A percentile compares a stretch with the other conserved stretches of the same genome.
Evolutionary conservation across 2,113 vertebrate species (phyloP).

Genomic region (Catharus fuscescens): DNA sequence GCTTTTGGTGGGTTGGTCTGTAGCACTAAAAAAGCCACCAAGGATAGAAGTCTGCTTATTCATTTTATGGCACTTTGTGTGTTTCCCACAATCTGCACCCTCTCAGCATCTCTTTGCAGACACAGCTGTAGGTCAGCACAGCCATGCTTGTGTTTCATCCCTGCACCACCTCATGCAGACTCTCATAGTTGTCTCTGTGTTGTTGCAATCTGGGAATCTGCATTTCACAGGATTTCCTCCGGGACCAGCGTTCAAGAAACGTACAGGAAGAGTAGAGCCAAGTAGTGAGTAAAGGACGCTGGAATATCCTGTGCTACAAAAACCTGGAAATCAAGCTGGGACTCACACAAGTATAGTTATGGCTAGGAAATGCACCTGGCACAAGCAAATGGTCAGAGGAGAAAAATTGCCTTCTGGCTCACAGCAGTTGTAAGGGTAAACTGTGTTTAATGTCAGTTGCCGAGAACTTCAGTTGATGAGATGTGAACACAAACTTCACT

Average conservation of each 20-base stretch:
- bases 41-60: background rate
- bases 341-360: background rate
- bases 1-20: background rate
- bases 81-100: background rate
- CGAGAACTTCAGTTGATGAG: background rate
- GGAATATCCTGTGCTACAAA: constrained; percentile 8
- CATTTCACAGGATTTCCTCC: constrained; percentile 11
- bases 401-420: background rate
- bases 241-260: background rate
- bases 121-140: background rate
- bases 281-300: background rate
- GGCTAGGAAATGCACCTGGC: background rate
- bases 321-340: background rate
- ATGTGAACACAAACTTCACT: background rate
- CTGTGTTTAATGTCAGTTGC: background rate
- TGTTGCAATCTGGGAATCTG: background rate
- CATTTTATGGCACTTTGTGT: background rate
- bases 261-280: background rate
- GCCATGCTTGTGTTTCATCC: background rate
- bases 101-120: background rate
- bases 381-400: background rate
- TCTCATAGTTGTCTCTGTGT: accelerated
- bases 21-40: background rate
- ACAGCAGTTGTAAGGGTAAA: background rate
- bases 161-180: background rate